These are phyloP conservation scores for Intellagama lesueurii DNA, from an alignment of 2,797 vertebrate genomes.

Conservation along the genomic window DNA sequence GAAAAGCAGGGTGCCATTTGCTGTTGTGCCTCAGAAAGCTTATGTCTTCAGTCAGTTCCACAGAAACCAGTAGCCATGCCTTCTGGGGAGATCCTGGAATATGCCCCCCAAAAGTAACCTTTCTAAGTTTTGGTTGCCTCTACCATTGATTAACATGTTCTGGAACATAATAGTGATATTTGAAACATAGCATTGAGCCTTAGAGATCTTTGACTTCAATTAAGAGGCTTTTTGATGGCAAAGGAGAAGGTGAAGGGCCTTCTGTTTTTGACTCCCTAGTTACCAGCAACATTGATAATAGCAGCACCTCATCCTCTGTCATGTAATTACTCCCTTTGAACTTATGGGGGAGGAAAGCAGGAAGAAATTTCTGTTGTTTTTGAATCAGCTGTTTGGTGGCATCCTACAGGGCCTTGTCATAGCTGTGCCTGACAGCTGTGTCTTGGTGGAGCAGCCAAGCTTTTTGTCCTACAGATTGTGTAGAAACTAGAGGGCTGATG, in stretches of 20 bases:
- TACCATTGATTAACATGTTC: not conserved
- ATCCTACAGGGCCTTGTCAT: not conserved
- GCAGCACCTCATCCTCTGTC: not conserved
- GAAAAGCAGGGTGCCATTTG: not conserved
- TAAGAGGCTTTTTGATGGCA: not conserved
- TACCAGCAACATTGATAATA: not conserved
- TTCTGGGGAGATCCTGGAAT: too few species aligned
- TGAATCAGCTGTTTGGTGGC: not conserved
- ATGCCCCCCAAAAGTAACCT: too few species aligned
- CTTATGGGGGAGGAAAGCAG: not conserved
- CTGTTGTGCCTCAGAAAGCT: not conserved
- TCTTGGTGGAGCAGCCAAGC: not conserved
- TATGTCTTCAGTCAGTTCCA: not conserved
- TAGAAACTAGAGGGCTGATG: not conserved
- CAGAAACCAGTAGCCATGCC: too few species aligned
- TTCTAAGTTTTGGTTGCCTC: not conserved
- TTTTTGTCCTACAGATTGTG: not conserved
- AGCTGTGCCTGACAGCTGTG: not conserved
- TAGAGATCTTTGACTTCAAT: not conserved
- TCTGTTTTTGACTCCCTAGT: not conserved
- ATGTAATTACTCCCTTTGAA: not conserved
- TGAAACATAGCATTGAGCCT: not conserved
- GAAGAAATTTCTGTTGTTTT: not conserved
- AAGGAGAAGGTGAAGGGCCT: not conserved
- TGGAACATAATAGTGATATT: not conserved